Evolutionary conservation across 2,797 vertebrate genomes (phyloP).

Genomic region (Spinibarbus caldwelli): DNA sequence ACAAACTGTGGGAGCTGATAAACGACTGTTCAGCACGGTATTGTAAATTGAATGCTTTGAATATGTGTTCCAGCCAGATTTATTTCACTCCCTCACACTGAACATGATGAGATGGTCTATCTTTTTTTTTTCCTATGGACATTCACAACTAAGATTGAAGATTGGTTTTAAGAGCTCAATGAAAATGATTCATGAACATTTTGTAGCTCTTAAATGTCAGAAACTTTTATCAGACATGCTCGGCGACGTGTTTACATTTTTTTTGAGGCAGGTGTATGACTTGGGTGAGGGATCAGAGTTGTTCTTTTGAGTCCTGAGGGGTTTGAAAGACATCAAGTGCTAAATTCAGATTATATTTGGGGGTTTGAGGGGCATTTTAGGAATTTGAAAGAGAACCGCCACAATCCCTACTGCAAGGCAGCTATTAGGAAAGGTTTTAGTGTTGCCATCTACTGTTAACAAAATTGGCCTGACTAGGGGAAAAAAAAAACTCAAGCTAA

Average conservation of each 20-base stretch:
- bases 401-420: background rate
- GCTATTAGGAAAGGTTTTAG: background rate
- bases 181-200: conserved; percentile 6
- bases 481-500: background rate
- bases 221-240: background rate
- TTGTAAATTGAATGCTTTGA: conserved; percentile 10
- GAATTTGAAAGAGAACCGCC: background rate
- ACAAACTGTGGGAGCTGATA: background rate
- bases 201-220: conserved; percentile 1
- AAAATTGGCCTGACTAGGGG: background rate
- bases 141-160: background rate
- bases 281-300: conserved; percentile 5
- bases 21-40: background rate
- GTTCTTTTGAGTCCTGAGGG: background rate
- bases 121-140: background rate
- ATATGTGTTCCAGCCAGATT: background rate
- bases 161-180: conserved; percentile 16
- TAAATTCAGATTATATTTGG: background rate
- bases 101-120: background rate
- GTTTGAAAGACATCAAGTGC: background rate
- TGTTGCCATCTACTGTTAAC: background rate
- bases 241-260: background rate
- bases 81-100: background rate
- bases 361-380: background rate
- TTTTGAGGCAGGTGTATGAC: background rate